Evolutionary conservation across 2,113 vertebrate genomes (phyloP), one percentile per base, ranked within the genome.

Genomic region (Dermatemys mawii): DNA sequence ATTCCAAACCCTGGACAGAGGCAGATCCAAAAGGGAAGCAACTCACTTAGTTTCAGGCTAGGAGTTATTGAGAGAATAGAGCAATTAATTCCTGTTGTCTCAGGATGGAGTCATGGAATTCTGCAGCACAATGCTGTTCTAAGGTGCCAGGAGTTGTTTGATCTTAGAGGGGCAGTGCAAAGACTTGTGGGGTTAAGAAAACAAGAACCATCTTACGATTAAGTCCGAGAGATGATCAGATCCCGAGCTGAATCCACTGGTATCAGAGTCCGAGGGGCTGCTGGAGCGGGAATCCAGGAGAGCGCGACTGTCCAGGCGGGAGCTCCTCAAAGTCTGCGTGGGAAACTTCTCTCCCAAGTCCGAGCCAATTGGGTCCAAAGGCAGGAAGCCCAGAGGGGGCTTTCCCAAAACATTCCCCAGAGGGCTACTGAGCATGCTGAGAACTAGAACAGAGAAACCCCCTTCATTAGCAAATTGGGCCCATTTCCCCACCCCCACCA

Each of bases 211-310:
- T 98, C 98, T 98, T 98, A 99, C 99, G 81, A 99, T 98, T 94
- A 99, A 97, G 88, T 99, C 99, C 67, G 99, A 99, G 91, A 99
- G 98, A 90, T 99, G 99, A 95, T 99, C 99, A 0, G 99, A 99
- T 76, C 99, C 99, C 35, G 99, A 99, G 98, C 99, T 99, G 98
- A 99, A 99, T 84, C 99, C 99, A 54, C 99, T 99, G 92, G 99
- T 99, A 96, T 99, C 99, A 0, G 99, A 99, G 97, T 99, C 99
- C 1, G 99, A 99, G 26, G 99, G 99, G 94, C 99, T 99, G 98
- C 99, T 99, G 91, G 99, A 99, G 48, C 99, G 99, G 0, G 99
- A 99, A 95, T 99, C 99, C 97, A 99, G 94, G 87, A 99, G 98
- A 81, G 99, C 99, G 46, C 98, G 98, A 0, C 98, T 99, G 70